Evolutionary conservation across 2,888 invertebrate genomes (phyloP), one percentile per base, ranked within the genome.

Genomic region (Andrena minutula): DNA sequence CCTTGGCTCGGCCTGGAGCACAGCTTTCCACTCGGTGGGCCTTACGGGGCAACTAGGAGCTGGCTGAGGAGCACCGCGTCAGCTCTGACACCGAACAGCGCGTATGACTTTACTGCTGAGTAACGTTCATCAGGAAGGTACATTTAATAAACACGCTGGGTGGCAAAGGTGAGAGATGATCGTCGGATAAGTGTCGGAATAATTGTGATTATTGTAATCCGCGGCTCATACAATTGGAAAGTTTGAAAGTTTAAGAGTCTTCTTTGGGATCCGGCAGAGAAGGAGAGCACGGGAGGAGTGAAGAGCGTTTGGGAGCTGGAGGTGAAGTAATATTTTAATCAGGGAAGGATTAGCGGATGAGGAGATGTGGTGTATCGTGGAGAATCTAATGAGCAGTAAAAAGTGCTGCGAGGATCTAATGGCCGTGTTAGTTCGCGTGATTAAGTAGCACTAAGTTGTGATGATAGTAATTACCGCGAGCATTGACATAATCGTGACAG

Each of bases 101-200:
- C 41, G 16, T 16, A 16, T 16, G 41, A 16, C 41, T 16, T 41
- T 16, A 1, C 41, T 16, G 41, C 41, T 41, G 41, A 41, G 41
- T 41, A 41, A 56, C 51, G 32, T 20, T 58, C 47, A n/a, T 47
- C 32, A 12, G 10, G n/a, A 26, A 23, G 8, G 23, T 60, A 23
- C 5, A 10, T 23, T 82, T 58, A 68, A 72, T 60, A 68, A 83
- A 51, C 83, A 68, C 64, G 75, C 75, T 35, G 69, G 20, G 53
- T 26, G 72, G 10, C 66, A 10, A 10, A 68, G 51, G 74, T 60
- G 72, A 69, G 69, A 61, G 75, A 72, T 75, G 73, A 72, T 75
- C 79, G 68, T 10, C 68, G 16, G 49, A 69, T 61, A 70, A 58
- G 61, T 64, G 58, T 79, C 74, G 41, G 41, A 41, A 68, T 26